Percentiles rank a stretch among this genome's conserved stretches.
Evolutionary conservation across 2,113 vertebrate species (phyloP).

Genomic region (Solea senegalensis): DNA sequence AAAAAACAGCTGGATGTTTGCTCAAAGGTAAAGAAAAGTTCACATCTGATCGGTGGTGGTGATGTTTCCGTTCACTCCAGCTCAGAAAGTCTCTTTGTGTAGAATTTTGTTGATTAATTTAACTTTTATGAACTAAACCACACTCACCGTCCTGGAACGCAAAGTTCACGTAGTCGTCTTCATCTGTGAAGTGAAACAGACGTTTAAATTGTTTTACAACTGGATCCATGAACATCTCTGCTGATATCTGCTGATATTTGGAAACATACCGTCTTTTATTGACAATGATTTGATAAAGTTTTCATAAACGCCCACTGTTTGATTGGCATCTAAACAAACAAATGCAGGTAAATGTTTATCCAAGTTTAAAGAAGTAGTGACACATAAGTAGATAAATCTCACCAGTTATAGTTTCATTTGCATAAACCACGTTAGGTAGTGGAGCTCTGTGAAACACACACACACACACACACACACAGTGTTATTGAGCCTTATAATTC

Average conservation of each 20-base stretch:
- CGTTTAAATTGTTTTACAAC: background rate
- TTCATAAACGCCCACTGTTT: constrained; percentile 28
- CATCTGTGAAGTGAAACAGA: constrained; percentile 46
- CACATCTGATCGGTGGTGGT: too few species aligned
- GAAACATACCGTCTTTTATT: constrained; percentile 19
- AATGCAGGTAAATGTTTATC: accelerated
- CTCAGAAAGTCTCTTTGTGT: too few species aligned
- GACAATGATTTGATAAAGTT: constrained; percentile 22
- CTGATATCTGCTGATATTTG: background rate
- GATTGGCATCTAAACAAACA: constrained; percentile 1
- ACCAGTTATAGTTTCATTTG: constrained; percentile 30
- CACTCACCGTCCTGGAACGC: constrained; percentile 25
- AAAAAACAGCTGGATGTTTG: too few species aligned
- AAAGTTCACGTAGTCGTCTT: constrained; percentile 63
- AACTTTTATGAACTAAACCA: background rate
- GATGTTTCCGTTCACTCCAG: too few species aligned
- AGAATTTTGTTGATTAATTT: background rate
- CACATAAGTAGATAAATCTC: background rate
- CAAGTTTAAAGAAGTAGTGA: too few species aligned
- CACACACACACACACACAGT: background rate
- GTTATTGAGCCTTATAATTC: too few species aligned
- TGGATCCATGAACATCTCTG: background rate
- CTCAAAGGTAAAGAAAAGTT: too few species aligned
- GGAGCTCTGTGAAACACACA: constrained; percentile 45
- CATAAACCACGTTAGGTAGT: constrained; percentile 12